Percentiles rank a stretch among this genome's conserved stretches.
Conservation (phyloP, 2,888 invertebrate species). For the Drosophila trichaetosa region DNA sequence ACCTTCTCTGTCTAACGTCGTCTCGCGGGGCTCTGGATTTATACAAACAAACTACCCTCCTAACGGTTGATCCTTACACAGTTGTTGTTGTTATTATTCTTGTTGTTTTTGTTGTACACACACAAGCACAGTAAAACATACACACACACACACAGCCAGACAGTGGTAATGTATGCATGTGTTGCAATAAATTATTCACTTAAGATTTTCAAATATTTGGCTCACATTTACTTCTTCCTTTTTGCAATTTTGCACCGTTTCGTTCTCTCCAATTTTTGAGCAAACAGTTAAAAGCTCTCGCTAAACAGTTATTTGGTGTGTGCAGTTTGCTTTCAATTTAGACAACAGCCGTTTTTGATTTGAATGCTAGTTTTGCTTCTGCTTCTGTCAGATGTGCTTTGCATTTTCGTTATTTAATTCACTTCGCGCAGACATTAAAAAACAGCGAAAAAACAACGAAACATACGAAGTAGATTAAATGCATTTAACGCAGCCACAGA, state of each 20-base stretch:
- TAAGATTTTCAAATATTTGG: conserved; percentile 41
- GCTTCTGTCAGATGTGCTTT: conserved; percentile 33
- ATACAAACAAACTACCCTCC: conserved; percentile 81
- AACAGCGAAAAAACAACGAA: conserved; percentile 9
- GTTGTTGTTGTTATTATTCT: conserved; percentile 47
- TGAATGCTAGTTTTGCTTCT: conserved; percentile 38
- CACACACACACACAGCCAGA: conserved; percentile 43
- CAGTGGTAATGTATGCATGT: conserved; percentile 43
- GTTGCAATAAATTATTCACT: conserved; percentile 62
- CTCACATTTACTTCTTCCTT: conserved; percentile 26
- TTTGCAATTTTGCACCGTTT: conserved; percentile 35
- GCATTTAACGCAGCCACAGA: conserved; percentile 41
- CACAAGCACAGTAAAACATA: conserved; percentile 46
- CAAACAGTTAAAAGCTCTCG: conserved; percentile 59
- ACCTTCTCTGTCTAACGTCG: conserved; percentile 23
- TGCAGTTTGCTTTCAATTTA: conserved; percentile 33
- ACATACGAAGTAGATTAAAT: conserved; percentile 34
- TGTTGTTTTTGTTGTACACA: conserved; percentile 66
- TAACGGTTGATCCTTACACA: conserved; percentile 69
- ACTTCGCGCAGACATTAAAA: conserved; percentile 36
- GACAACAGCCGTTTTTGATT: conserved; percentile 26
- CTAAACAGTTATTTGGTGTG: conserved; percentile 57
- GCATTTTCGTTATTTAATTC: conserved; percentile 42
- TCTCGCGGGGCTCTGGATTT: conserved; percentile 48
- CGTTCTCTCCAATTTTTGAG: conserved; percentile 25